These are phyloP conservation scores for Cataglyphis cursor DNA, from an alignment of 2,888 invertebrate species.

Conservation along the genomic window DNA sequence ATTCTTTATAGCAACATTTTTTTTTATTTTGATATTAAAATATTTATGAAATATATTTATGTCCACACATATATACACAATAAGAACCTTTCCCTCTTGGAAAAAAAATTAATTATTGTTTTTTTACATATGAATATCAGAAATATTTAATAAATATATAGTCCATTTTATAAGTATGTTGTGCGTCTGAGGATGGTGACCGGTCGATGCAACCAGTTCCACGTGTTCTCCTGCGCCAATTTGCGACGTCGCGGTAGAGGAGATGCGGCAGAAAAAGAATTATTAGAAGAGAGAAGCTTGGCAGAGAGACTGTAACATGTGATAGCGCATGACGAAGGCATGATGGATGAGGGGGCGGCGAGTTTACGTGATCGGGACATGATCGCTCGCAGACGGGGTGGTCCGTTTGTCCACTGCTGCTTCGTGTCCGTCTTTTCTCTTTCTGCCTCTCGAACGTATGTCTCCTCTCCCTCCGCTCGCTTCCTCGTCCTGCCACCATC, in stretches of 20 bases:
- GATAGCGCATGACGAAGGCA: slow-evolving; percentile 83
- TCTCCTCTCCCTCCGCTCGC: slow-evolving; percentile 46
- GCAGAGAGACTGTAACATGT: slow-evolving; percentile 75
- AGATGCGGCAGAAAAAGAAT: slow-evolving; percentile 42
- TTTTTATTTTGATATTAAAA: not conserved
- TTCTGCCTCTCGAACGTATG: slow-evolving; percentile 48
- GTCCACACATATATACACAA: not conserved
- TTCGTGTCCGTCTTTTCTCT: slow-evolving; percentile 64
- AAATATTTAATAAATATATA: slow-evolving; percentile 26
- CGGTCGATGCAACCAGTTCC: slow-evolving; percentile 42
- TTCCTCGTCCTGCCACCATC: slow-evolving; percentile 33
- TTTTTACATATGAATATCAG: not conserved
- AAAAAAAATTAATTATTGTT: not conserved
- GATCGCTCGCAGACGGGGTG: slow-evolving; percentile 85
- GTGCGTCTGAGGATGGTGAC: slow-evolving; percentile 14
- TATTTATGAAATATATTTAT: slow-evolving; percentile 13
- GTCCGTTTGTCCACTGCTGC: slow-evolving; percentile 77
- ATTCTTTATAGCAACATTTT: not conserved
- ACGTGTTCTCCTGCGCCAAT: slow-evolving; percentile 69
- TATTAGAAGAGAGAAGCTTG: slow-evolving; percentile 50
- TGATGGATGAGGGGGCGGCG: slow-evolving; percentile 87
- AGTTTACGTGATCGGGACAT: slow-evolving; percentile 86
- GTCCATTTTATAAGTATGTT: not conserved
- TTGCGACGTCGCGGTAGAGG: slow-evolving; percentile 61
- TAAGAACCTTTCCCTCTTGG: not conserved